Base-by-base conservation (phyloP, 1,140 invertebrate genomes). In the Ganaspis sp. region DNA sequence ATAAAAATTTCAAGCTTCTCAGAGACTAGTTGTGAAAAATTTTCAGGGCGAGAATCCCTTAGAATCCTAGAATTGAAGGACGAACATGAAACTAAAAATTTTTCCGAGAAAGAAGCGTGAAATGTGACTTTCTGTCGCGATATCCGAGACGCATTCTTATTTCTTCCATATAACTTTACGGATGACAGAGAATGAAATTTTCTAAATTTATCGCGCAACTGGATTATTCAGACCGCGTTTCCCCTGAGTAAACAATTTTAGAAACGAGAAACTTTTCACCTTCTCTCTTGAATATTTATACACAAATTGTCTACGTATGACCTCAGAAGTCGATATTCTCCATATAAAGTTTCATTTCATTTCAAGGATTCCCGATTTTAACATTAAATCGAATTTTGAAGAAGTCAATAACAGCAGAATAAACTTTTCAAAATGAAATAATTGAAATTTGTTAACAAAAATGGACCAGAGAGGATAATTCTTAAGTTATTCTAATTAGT, bases 1-100 rank as follows among this genome's bases (percentile, higher is more conserved):
- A 64, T 64, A 64, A 64, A 64, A 64, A 64, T 26, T 64, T 29
- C 54, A 64, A 29, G 54, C 15, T 29, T 29, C 23, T 58, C 53
- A 8, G 11, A 21, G 49, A 8, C 19, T n/a, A 9, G 8, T 9
- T 40, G n/a, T 21, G 17, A 53, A 53, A 64, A 64, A 64, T 2
- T 64, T 11, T 23, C 2, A 26, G 53, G 21, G 9, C 23, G 53
- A 29, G 23, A 64, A 15, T 64, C 21, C 11, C 54, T n/a, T 15
- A 26, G 23, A 64, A 23, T 12, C 12, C 9, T 21, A 0, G 0
- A 34, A 34, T 34, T 11, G 3, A 49, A 17, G n/a, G n/a, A 49
- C 12, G 4, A 49, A 49, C 45, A n/a, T 49, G 15, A 17, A 17
- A 5, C n/a, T 49, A n/a, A 49, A 49, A 49, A 49, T 17, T 49